Evolutionary conservation across 1,140 invertebrate species (phyloP), one percentile per base, ranked within the genome.

Genomic region (Atopsyche davidsoni): DNA sequence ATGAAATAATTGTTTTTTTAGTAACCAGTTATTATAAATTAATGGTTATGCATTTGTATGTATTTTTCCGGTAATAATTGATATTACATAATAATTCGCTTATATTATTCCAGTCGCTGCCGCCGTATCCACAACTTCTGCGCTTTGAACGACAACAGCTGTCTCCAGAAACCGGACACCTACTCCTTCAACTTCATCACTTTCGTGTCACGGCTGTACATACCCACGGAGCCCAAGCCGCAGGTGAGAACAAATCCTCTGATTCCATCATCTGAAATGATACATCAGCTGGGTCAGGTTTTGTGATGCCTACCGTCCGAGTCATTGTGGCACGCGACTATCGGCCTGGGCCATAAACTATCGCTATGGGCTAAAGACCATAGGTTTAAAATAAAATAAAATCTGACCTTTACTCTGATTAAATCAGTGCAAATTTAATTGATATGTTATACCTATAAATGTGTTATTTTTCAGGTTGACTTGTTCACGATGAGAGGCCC

Each of bases 171-270:
- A 59, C 90, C 92, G 0, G 79, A 88, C 13, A 85, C 86, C 41
- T 87, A 86, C 62, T 92, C 89, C 3, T 93, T 85, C 73, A 94
- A 94, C 69, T 96, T 89, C 66, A 86, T 96, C 52, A 89, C 89
- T 0, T 85, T 96, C 57, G 83, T 89, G 0, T 87, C 89, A 40
- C 89, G 90, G 64, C 69, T 93, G 13, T 81, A 82, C 18, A 77
- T 95, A 4, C 82, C 88, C 71, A 1, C 70, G 66, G 51, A 85
- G 80, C 3, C 75, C 78, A 3, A 48, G 47, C 0, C 44, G 13
- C 56, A 58, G 46, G 55, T 58, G 46, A 34, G n/a, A 2, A 42
- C 32, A 11, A 31, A 9, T 21, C 2, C 18, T 38, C 18, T 7
- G 16, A 4, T 47, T 9, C 7, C 7, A 9, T 17, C 34, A 9